Percentiles rank a stretch among this genome's conserved stretches.
Conservation (phyloP, 2,797 vertebrate species). For the Loriculus beryllinus region DNA sequence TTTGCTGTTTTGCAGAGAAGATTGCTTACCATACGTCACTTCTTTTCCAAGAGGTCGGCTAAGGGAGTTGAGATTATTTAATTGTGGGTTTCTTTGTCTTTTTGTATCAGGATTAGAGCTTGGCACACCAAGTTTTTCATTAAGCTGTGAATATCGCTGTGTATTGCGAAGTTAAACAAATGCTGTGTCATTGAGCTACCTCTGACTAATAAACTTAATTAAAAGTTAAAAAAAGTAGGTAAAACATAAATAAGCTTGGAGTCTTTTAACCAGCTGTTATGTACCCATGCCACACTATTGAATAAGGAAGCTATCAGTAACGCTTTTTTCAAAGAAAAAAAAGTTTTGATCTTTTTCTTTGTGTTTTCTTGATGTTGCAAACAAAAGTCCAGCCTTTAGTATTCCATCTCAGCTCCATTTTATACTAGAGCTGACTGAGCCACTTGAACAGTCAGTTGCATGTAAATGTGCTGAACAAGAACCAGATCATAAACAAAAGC, state of each 20-base stretch:
- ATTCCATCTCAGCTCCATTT: neutral
- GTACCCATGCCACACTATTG: neutral
- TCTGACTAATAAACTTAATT: neutral
- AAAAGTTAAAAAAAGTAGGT: neutral
- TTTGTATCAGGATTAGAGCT: neutral
- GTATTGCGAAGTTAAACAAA: neutral
- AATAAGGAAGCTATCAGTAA: neutral
- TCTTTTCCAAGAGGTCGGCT: neutral
- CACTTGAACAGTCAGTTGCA: neutral
- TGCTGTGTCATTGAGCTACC: neutral
- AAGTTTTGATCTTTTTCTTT: neutral
- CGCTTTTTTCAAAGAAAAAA: neutral
- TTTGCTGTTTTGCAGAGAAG: neutral
- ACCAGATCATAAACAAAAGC: constrained; percentile 40
- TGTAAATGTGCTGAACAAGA: constrained; percentile 26
- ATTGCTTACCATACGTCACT: neutral
- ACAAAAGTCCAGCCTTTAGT: neutral
- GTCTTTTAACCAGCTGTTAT: neutral
- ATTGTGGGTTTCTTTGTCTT: neutral
- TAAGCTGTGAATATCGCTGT: neutral
- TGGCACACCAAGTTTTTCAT: neutral
- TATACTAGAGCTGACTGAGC: neutral
- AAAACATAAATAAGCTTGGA: neutral
- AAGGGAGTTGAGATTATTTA: neutral
- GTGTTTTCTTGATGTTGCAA: neutral